A percentile compares a stretch with the other conserved stretches of the same genome.
Conservation (phyloP, 2,888 invertebrate genomes). For the Adela reaumurella region DNA sequence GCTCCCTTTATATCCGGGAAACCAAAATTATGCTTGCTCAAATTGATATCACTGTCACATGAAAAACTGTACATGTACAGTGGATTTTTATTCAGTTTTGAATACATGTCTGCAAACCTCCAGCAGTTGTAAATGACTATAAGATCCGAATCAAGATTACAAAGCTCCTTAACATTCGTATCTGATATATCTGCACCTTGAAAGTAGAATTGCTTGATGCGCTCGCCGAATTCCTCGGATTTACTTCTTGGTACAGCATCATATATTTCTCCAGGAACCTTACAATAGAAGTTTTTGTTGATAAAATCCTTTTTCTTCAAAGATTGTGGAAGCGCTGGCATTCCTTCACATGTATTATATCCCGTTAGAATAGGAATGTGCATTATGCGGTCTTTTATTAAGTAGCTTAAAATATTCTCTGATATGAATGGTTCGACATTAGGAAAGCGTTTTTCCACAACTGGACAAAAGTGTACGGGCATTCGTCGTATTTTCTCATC, state of each 20-base stretch:
- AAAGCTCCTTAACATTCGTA: conserved; percentile 12
- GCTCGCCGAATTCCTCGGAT: conserved; percentile 13
- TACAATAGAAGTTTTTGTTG: conserved; percentile 16
- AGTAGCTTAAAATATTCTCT: conserved; percentile 20
- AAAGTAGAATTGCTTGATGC: conserved; percentile 17
- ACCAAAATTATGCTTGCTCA: conserved; percentile 21
- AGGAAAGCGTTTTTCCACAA: conserved; percentile 25
- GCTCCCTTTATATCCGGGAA: conserved; percentile 24
- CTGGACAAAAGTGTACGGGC: conserved; percentile 27
- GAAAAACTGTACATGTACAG: conserved; percentile 29
- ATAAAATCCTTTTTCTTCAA: conserved; percentile 16
- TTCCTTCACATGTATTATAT: conserved; percentile 18
- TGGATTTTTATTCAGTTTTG: conserved; percentile 13
- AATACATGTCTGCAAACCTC: conserved; percentile 22
- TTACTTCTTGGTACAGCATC: conserved; percentile 11
- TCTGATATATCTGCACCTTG: conserved; percentile 14
- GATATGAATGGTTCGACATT: conserved; percentile 23
- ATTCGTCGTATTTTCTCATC: conserved; percentile 26
- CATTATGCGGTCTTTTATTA: conserved; percentile 20
- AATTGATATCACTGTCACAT: conserved; percentile 27
- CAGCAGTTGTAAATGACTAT: conserved; percentile 21
- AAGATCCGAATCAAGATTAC: conserved; percentile 20
- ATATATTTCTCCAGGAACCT: conserved; percentile 18
- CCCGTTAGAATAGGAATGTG: conserved; percentile 24
- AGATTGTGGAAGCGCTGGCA: conserved; percentile 12